Percentiles rank a stretch among this genome's conserved stretches.
Evolutionary conservation across 92 coral and sea anemone species (phyloP).

Genomic region (Anthopleura xanthogrammica): DNA sequence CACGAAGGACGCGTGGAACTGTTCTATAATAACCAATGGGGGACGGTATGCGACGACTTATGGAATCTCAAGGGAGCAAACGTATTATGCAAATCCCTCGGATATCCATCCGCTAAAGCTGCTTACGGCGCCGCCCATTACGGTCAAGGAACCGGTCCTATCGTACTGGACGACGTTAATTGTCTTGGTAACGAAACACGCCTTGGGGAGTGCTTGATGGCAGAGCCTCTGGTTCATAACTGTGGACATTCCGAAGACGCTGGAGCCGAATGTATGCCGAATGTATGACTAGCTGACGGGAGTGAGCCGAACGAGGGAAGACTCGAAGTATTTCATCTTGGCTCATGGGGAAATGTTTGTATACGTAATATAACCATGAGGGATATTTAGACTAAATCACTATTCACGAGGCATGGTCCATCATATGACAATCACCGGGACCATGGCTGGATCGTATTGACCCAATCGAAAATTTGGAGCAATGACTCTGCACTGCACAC

Average conservation of each 20-base stretch:
- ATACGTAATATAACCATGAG: not conserved
- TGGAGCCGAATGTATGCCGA: not conserved
- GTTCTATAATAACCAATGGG: constrained; percentile 14
- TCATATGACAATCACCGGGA: too few species aligned
- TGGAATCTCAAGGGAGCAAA: constrained; percentile 20
- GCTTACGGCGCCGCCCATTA: not conserved
- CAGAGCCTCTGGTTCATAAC: not conserved
- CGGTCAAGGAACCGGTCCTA: constrained; percentile 28
- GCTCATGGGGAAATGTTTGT: not conserved
- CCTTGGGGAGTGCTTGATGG: not conserved
- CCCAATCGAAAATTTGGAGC: too few species aligned
- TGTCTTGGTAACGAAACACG: not conserved
- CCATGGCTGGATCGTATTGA: too few species aligned
- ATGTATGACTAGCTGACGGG: not conserved
- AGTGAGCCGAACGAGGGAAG: not conserved
- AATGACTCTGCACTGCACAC: too few species aligned
- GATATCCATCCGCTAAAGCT: not conserved
- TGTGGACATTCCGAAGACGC: not conserved
- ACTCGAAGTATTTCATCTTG: not conserved
- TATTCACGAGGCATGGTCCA: too few species aligned
- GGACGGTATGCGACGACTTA: not conserved
- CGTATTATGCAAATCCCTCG: constrained; percentile 23
- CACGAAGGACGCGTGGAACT: constrained; percentile 36
- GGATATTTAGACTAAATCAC: not conserved
- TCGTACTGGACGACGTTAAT: constrained; percentile 8